These are phyloP conservation scores for Danio tinwini DNA, from an alignment of 2,797 vertebrate species.

Conservation along the genomic window DNA sequence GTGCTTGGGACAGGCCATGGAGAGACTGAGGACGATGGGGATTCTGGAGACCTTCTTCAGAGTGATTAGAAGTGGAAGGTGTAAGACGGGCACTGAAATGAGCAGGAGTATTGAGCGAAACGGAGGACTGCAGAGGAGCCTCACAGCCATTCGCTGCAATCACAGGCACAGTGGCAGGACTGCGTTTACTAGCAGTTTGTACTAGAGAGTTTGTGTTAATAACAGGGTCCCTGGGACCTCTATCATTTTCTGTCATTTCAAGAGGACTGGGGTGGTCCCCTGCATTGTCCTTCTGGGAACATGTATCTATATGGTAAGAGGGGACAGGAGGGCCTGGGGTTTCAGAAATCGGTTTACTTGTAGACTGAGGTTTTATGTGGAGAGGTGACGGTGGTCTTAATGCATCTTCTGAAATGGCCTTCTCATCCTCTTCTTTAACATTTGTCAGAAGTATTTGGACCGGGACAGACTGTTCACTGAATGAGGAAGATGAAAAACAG, in stretches of 20 bases:
- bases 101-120: slow-evolving; percentile 16
- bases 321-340: slow-evolving; percentile 61
- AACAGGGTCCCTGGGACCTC: slow-evolving; percentile 26
- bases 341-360: slow-evolving; percentile 67
- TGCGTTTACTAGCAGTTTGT: slow-evolving; percentile 53
- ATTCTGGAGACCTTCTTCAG: slow-evolving; percentile 35
- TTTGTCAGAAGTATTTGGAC: slow-evolving; percentile 91
- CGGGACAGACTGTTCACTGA: slow-evolving; percentile 92
- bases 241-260: slow-evolving; percentile 19
- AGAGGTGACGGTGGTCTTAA: slow-evolving; percentile 63
- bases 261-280: slow-evolving; percentile 20
- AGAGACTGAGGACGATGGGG: not conserved
- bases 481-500: slow-evolving; percentile 44
- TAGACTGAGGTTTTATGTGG: slow-evolving; percentile 79
- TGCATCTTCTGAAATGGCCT: slow-evolving; percentile 73
- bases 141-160: slow-evolving; percentile 56
- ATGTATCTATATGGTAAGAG: slow-evolving; percentile 31
- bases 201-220: slow-evolving; percentile 5
- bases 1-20: not conserved
- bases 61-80: slow-evolving; percentile 34
- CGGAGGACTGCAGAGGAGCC: slow-evolving; percentile 18
- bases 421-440: slow-evolving; percentile 74
- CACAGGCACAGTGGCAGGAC: slow-evolving; percentile 58
- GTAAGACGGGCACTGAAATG: slow-evolving; percentile 16
- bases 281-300: slow-evolving; percentile 3